These are phyloP conservation scores for Solenopsis fugax DNA, from an alignment of 1,140 invertebrate species.

Conservation along the genomic window DNA sequence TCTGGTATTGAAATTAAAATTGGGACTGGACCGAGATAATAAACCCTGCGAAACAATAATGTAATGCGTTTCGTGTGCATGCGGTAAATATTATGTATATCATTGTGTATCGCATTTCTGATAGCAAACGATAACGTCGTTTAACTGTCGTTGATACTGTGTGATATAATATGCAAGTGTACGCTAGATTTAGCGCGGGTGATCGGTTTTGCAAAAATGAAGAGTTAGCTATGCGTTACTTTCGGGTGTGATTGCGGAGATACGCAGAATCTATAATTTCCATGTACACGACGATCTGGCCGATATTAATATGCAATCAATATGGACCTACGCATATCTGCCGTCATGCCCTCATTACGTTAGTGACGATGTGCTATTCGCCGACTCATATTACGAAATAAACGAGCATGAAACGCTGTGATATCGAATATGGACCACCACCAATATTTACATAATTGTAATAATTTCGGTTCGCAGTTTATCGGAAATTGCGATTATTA, in stretches of 20 bases:
- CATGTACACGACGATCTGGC: slow-evolving; percentile 25
- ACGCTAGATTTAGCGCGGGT: slow-evolving; percentile 12
- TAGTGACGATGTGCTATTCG: slow-evolving; percentile 74
- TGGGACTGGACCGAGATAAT: background rate
- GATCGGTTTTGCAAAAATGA: slow-evolving; percentile 22
- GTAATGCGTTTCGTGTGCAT: background rate
- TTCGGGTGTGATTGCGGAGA: slow-evolving; percentile 51
- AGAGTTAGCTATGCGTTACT: slow-evolving; percentile 55
- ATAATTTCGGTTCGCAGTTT: slow-evolving; percentile 28
- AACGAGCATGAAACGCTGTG: slow-evolving; percentile 66
- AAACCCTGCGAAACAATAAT: slow-evolving; percentile 11
- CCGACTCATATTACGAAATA: slow-evolving; percentile 74
- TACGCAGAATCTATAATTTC: slow-evolving; percentile 68
- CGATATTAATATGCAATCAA: slow-evolving; percentile 69
- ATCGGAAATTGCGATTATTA: slow-evolving; percentile 45
- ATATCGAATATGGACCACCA: slow-evolving; percentile 36
- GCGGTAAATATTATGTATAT: slow-evolving; percentile 4
- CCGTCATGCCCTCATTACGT: slow-evolving; percentile 42
- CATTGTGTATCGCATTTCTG: background rate
- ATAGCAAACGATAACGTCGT: slow-evolving; percentile 18
- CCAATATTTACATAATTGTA: slow-evolving; percentile 60
- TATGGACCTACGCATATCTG: slow-evolving; percentile 59
- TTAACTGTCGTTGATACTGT: background rate
- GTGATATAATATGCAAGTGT: background rate
- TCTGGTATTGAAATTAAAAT: slow-evolving; percentile 19